Evolutionary conservation across 2,113 vertebrate species (phyloP).

Genomic region (Tragelaphus strepsiceros): DNA sequence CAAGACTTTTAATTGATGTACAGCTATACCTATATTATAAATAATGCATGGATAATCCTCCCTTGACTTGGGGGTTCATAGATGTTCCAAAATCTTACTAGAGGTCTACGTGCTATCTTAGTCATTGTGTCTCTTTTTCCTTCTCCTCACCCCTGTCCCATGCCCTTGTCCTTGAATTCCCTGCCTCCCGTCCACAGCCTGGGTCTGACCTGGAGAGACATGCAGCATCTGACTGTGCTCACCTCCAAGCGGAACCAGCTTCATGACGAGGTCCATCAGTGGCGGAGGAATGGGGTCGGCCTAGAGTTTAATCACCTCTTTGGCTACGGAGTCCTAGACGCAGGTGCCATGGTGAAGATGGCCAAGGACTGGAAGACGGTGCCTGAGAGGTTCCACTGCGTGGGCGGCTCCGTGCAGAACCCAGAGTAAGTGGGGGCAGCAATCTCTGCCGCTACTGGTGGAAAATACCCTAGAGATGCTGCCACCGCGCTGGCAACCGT

Average conservation of each 20-base stretch:
- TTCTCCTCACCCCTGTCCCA: neutral
- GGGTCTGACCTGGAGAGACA: slow-evolving; percentile 96
- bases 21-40: neutral
- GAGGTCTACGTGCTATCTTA: neutral
- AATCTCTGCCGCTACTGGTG: neutral
- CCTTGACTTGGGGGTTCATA: neutral
- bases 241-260: slow-evolving; percentile 99
- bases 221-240: slow-evolving; percentile 97
- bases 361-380: slow-evolving; percentile 97
- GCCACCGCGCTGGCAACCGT: rapidly evolving
- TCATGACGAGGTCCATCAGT: slow-evolving; percentile 96
- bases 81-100: neutral
- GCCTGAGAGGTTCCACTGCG: slow-evolving; percentile 96
- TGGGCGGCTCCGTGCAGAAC: slow-evolving; percentile 93
- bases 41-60: neutral
- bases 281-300: slow-evolving; percentile 95
- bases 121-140: neutral
- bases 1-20: neutral
- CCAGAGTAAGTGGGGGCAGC: slow-evolving; percentile 86
- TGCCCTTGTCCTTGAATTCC: neutral
- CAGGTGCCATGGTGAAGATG: slow-evolving; percentile 98
- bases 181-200: slow-evolving; percentile 76
- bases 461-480: neutral
- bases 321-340: slow-evolving; percentile 96
- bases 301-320: slow-evolving; percentile 99